A percentile compares a stretch with the other conserved stretches of the same genome.
phyloP scores from a whole-genome alignment of 2,888 invertebrate genomes.

The Lithophane ornitopus region DNA sequence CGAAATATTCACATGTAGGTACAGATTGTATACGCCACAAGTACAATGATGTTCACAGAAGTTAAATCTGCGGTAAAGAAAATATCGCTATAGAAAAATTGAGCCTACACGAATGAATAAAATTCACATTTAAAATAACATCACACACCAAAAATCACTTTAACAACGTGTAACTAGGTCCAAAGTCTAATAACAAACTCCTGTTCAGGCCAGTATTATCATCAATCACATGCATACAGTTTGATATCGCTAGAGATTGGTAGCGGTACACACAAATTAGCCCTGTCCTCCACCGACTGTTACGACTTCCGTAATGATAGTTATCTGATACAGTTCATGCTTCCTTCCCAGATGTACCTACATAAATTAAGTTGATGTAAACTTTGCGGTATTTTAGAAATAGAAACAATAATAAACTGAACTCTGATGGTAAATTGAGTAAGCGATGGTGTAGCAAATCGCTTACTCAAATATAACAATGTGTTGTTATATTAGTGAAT shows the following conservation, averaged over 20 bases:
- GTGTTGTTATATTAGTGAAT: background rate
- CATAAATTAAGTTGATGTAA: conserved; percentile 57
- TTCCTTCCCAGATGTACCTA: conserved; percentile 53
- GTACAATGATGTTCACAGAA: background rate
- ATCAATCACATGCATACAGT: conserved; percentile 42
- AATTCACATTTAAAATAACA: background rate
- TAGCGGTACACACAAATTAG: conserved; percentile 55
- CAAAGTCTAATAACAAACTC: conserved; percentile 6
- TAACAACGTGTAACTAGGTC: background rate
- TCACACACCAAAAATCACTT: conserved; percentile 9
- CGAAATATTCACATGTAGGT: background rate
- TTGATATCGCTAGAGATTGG: conserved; percentile 32
- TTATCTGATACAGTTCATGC: conserved; percentile 50
- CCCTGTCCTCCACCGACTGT: conserved; percentile 51
- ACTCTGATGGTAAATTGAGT: background rate
- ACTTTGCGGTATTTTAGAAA: conserved; percentile 36
- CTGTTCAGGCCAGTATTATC: background rate
- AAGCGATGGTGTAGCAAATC: background rate
- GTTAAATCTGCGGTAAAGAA: background rate
- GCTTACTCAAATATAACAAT: too few species aligned
- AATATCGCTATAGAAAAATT: background rate
- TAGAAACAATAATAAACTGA: conserved; percentile 33
- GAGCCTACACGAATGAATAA: background rate
- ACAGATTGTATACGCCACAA: too few species aligned
- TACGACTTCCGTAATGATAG: conserved; percentile 53